Evolutionary conservation across 2,888 invertebrate genomes (phyloP).

Genomic region (Sesia bembeciformis): DNA sequence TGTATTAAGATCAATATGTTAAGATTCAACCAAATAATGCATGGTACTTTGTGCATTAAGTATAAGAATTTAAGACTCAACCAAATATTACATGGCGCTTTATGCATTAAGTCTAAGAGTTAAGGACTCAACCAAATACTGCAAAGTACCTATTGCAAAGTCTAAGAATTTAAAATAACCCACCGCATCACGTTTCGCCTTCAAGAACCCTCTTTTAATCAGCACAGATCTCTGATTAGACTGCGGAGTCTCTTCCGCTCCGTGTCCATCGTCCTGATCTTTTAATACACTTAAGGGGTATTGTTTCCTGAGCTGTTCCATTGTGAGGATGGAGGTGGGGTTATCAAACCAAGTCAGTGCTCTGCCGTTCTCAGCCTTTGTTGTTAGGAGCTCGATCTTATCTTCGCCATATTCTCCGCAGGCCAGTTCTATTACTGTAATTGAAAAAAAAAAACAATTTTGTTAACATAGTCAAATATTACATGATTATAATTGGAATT

Average conservation of each 20-base stretch:
- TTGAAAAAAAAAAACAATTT: background rate
- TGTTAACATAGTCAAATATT: too few species aligned
- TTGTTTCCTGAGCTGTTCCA: slow-evolving; percentile 72
- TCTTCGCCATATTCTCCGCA: slow-evolving; percentile 93
- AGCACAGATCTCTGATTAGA: slow-evolving; percentile 82
- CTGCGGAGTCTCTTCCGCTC: slow-evolving; percentile 80
- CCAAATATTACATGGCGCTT: too few species aligned
- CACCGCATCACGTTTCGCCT: slow-evolving; percentile 82
- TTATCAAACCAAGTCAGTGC: slow-evolving; percentile 80
- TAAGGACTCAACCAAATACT: too few species aligned
- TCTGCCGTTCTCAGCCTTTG: slow-evolving; percentile 81
- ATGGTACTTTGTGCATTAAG: too few species aligned
- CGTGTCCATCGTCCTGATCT: slow-evolving; percentile 46
- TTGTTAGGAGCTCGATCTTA: slow-evolving; percentile 78
- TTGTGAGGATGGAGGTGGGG: slow-evolving; percentile 65
- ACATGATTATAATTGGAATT: too few species aligned
- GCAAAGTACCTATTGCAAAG: too few species aligned
- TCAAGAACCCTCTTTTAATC: slow-evolving; percentile 81
- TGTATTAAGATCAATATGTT: too few species aligned
- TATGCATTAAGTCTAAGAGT: background rate
- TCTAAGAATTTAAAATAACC: slow-evolving; percentile 15
- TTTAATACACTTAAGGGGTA: slow-evolving; percentile 65
- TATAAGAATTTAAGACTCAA: too few species aligned
- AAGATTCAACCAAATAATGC: too few species aligned
- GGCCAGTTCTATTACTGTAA: slow-evolving; percentile 91